Base-by-base conservation (phyloP, 2,113 vertebrate species). In the Pipa parva region DNA sequence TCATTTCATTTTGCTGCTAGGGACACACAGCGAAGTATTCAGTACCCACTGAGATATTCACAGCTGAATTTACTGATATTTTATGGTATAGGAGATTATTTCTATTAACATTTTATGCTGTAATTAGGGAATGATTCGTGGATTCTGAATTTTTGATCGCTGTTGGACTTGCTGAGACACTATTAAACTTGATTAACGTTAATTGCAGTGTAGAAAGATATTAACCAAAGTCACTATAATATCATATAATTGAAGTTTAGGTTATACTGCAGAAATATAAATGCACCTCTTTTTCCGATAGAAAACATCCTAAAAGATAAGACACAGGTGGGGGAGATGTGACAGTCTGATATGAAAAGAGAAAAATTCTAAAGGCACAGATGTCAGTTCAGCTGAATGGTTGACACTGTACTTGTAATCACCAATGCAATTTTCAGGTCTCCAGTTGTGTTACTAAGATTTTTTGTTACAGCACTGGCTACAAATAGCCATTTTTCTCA, bases 21-120 rank as follows among this genome's bases (percentile, higher is more conserved):
- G 55, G 48, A 58, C 55, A 31, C 25, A 33, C 11, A 12, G 29
- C 45, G 50, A 46, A 68, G 57, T 52, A 52, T 60, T 42, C 65
- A 52, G 45, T 51, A 52, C 56, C 65, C 77, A 83, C 88, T 82
- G 77, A 87, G 82, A 84, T 83, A 88, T 86, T 89, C 89, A 89
- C 89, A 85, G 83, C 85, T 85, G 85, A 86, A 90, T 89, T 89
- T 90, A 88, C 89, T 20, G 83, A 87, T 90, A 89, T 87, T 90
- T 90, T 89, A 90, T 87, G 81, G 86, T 87, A 89, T 84, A 85
- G 79, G 81, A 89, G 88, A 89, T 88, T 89, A 90, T 90, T 90
- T 89, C 87, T 90, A 90, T 90, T 90, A 89, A 90, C 88, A 90
- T 90, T 90, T 90, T 88, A 89, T 89, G 87, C 87, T 86, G 88